Base-by-base conservation (phyloP, 1,140 invertebrate genomes). In the Pachypsylla venusta region DNA sequence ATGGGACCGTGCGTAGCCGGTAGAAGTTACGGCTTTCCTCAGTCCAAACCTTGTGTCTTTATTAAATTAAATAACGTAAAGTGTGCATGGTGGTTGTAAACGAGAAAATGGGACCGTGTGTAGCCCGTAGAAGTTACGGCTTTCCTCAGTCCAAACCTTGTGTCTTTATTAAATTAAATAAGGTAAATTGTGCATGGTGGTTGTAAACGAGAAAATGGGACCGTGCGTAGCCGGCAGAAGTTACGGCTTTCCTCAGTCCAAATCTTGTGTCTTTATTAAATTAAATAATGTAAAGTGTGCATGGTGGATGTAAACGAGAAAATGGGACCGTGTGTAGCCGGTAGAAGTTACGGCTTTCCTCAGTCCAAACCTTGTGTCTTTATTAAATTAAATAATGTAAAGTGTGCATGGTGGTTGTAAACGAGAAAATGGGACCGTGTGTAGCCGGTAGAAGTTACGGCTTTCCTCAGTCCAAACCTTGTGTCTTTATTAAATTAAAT, bases 401-500 rank as follows among this genome's bases (percentile, higher is more conserved):
- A 62, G 83, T 86, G 0, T 93, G 89, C 63, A 71, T 76, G 2
- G 82, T 91, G 40, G 74, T 84, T 64, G 67, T 82, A 1, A 70
- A 74, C 0, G 63, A 67, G 24, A 69, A 76, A 2, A 81, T 82
- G 66, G 82, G 78, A 1, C 71, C 75, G 20, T 94, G 90, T 67
- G 77, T 79, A 1, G 70, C 71, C 22, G 70, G 72, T 24, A 75
- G 80, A 27, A 65, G 71, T 26, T 93, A 84, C 66, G 86, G 88
- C 0, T 94, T 81, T 67, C 72, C 74, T 19, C 70, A 76, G 19
- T 81, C 79, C 28, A 78, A 80, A 7, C 89, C 89, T 0, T 93
- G 89, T 70, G 72, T 93, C 63, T 84, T 91, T 67, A 76, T 93
- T 55, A 93, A 93, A 72, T 73, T 93, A n/a, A 93, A 93, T 68